phyloP scores from a whole-genome alignment of 1,140 invertebrate species.

The Drosophila gunungcola region DNA sequence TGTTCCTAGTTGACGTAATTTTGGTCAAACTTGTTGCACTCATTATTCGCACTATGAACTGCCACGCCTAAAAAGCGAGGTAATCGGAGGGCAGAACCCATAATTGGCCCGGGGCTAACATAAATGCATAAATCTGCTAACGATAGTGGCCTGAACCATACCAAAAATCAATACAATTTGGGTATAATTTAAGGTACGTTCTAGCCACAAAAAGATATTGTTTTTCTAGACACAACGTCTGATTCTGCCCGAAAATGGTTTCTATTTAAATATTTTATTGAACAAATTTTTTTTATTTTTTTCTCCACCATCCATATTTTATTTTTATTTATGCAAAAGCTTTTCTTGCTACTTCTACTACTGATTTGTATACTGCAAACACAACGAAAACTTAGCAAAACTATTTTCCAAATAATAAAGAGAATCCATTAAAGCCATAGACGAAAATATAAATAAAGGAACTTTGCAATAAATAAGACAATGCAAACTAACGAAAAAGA shows the following conservation, averaged over 20 bases:
- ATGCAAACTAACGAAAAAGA: background rate
- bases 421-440: constrained; percentile 15
- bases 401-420: constrained; percentile 19
- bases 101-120: constrained; percentile 57
- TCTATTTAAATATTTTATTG: background rate
- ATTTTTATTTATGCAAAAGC: constrained; percentile 34
- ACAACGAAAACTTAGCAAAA: background rate
- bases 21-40: constrained; percentile 27
- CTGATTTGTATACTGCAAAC: constrained; percentile 2
- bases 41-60: constrained; percentile 28
- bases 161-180: constrained; percentile 12
- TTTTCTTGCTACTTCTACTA: constrained; percentile 11
- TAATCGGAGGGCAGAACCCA: constrained; percentile 15
- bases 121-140: constrained; percentile 59
- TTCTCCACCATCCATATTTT: constrained; percentile 6
- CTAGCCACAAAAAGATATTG: too few species aligned
- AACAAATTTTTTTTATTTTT: background rate
- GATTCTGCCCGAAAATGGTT: constrained; percentile 2
- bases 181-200: background rate
- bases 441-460: background rate
- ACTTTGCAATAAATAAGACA: background rate
- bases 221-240: too few species aligned
- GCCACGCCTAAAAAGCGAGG: constrained; percentile 31
- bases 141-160: constrained; percentile 17
- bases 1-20: constrained; percentile 14